These are phyloP conservation scores for Agrochola lychnidis DNA, from an alignment of 2,888 invertebrate species.

Conservation along the genomic window DNA sequence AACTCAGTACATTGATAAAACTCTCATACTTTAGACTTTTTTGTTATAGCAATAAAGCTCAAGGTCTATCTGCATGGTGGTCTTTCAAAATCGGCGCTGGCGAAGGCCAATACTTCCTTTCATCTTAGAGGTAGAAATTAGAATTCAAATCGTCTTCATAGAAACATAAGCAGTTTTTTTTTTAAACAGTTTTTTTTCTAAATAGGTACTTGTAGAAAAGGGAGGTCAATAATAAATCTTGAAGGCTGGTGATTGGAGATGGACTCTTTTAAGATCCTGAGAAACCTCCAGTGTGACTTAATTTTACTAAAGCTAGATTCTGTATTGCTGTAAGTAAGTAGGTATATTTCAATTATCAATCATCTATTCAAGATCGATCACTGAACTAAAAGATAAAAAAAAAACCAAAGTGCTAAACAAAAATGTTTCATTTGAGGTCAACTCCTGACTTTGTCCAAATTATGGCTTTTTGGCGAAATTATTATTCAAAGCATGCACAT, in stretches of 20 bases:
- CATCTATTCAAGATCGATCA: background rate
- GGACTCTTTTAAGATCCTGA: background rate
- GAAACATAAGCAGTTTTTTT: background rate
- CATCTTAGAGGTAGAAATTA: background rate
- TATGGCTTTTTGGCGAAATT: constrained; percentile 14
- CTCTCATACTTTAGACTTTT: background rate
- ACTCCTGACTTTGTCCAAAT: background rate
- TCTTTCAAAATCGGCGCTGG: background rate
- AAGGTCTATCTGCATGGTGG: background rate
- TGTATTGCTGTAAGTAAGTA: background rate
- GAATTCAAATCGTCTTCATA: background rate
- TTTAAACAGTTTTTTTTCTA: background rate
- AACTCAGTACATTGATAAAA: constrained; percentile 10
- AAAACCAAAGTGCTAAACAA: background rate
- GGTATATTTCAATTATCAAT: background rate
- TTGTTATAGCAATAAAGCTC: background rate
- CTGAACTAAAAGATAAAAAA: background rate
- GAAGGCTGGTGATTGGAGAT: background rate
- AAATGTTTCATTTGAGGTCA: background rate
- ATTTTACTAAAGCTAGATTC: background rate
- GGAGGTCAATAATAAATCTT: background rate
- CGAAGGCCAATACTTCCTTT: background rate
- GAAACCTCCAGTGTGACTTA: background rate
- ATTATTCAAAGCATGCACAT: constrained; percentile 25
- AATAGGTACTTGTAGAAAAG: background rate